These are phyloP conservation scores for Cercocebus atys DNA, from an alignment of 2,113 vertebrate genomes.

Conservation along the genomic window DNA sequence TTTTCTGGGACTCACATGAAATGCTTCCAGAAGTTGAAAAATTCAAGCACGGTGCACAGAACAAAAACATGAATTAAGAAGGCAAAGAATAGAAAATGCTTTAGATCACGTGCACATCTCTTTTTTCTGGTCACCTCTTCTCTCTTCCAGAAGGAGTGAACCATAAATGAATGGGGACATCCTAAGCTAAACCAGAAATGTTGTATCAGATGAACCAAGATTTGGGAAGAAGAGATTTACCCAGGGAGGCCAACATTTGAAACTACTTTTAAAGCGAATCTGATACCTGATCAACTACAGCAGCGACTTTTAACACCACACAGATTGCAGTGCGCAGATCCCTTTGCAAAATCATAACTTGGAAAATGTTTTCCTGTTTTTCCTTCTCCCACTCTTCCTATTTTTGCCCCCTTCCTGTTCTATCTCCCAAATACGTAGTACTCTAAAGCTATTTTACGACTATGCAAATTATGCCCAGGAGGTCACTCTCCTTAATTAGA, in stretches of 20 bases:
- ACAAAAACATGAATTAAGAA: conserved; percentile 4
- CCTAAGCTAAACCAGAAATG: conserved; percentile 5
- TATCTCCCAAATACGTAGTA: background rate
- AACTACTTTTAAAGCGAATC: background rate
- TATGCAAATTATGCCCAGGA: background rate
- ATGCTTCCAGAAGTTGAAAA: background rate
- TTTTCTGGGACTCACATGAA: background rate
- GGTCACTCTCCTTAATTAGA: background rate
- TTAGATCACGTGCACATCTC: background rate
- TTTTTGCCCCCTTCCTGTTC: background rate
- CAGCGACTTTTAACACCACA: background rate
- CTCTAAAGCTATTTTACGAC: background rate
- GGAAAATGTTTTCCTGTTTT: background rate
- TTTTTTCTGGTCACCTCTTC: background rate
- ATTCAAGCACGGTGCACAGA: background rate
- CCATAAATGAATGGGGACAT: background rate
- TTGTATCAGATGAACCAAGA: background rate
- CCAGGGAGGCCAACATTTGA: background rate
- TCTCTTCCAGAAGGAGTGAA: conserved; percentile 7
- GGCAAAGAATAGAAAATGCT: background rate
- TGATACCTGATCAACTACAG: background rate
- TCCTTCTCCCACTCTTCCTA: background rate
- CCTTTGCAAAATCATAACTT: background rate
- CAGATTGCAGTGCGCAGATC: background rate
- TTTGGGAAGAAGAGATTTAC: background rate